Evolutionary conservation across 2,797 vertebrate species (phyloP), one percentile per base, ranked within the genome.

Genomic region (Sciaenops ocellatus): DNA sequence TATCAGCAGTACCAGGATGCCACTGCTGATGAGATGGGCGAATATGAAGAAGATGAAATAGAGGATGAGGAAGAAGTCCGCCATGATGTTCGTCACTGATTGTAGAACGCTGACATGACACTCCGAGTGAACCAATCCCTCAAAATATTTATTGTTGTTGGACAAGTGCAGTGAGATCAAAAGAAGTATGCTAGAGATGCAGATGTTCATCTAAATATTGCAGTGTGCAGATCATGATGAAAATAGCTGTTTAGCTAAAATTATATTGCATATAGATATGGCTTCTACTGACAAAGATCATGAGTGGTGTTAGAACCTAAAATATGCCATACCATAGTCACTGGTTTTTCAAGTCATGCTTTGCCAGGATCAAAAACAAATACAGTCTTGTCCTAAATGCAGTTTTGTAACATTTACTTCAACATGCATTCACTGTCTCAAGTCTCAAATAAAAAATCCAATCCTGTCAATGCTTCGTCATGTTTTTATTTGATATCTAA

Each of bases 1-100:
- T 97, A 97, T 79, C 97, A 97, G 91, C 97, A 97, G 91, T 97
- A 97, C 84, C 97, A 97, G 85, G 97, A 97, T 0, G 97, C 96
- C 91, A 97, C 96, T 0, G 96, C 95, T 0, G 97, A 97, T 1
- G 97, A 97, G 78, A 95, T 95, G 60, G 96, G 96, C 0, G 96
- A 97, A 85, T 97, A 96, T 0, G 94, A 93, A 67, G 92, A 96
- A 18, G 95, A 96, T 11, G 95, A 96, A 73, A 86, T 95, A 4
- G 95, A 96, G 69, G 95, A 96, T 20, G 95, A 95, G 66, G 95
- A 95, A 1, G 94, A 94, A 0, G 78, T 76, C 3, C 93, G 90
- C 46, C 94, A 94, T 12, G 93, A 93, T 6, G 73, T 72, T 30
- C 93, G 82, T 63, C 94, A 95, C 79, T 95, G 89, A 94, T 82